Evolutionary conservation across 2,113 vertebrate genomes (phyloP), one percentile per base, ranked within the genome.

Genomic region (Empidonax alnorum): DNA sequence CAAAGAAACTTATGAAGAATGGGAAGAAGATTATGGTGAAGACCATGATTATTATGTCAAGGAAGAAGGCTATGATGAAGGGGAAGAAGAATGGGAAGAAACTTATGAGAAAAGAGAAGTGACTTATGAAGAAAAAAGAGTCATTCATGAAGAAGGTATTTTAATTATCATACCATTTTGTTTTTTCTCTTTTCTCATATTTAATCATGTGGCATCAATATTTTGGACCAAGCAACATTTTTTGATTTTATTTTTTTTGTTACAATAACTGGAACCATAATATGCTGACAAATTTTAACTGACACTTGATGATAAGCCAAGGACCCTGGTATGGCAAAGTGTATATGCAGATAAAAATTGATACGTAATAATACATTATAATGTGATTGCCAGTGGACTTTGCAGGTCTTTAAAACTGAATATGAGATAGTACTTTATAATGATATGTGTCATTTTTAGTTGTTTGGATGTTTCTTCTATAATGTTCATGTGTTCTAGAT

Each of bases 21-120:
- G 98, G 98, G 98, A 98, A 86, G 98, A 98, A 89, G 97, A 98
- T 78, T 98, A 97, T 75, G 98, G 95, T 21, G 98, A 98, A 95
- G 94, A 98, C 39, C 97, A 98, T 69, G 97, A 98, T 16, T 98
- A 98, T 63, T 98, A 98, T 6, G 94, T 98, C 95, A 94, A 68
- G 47, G 97, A 97, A 93, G 97, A 98, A 73, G 98, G 97, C 21
- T 98, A 97, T 80, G 97, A 97, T 44, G 97, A 97, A 96, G 95
- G 84, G 75, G 97, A 97, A 93, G 97, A 98, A 33, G 85, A 97
- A 91, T 97, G 97, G 96, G 90, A 92, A 93, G 92, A 97, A 74
- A 21, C 93, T 74, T 98, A 97, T 72, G 77, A 80, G 82, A 97
- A 98, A 90, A 96, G 65, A 97, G 94, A 98, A 96, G 69, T 97